Conservation (phyloP, 2,797 vertebrate species). For the Diglossa cyanea region DNA sequence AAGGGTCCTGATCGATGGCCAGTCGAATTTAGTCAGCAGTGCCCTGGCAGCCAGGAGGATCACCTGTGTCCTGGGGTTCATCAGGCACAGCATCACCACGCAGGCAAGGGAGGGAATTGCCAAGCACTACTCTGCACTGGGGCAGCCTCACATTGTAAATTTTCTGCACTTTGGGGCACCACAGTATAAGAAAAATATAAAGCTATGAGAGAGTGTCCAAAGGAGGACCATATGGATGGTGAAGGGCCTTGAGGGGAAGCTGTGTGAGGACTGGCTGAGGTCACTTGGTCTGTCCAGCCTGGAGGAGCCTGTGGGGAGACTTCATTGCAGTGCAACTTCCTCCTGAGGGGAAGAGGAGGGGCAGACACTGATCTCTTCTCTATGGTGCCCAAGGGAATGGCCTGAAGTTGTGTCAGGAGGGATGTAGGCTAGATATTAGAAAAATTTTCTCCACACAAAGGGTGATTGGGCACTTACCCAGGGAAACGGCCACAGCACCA, state of each 20-base stretch:
- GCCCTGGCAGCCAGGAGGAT: neutral
- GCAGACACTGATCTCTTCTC: neutral
- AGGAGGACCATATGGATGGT: fast-evolving
- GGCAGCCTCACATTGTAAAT: neutral
- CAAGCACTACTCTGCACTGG: fast-evolving
- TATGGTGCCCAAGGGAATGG: neutral
- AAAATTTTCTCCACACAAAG: neutral
- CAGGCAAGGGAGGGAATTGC: fast-evolving
- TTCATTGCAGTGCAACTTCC: fast-evolving
- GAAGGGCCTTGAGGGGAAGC: neutral
- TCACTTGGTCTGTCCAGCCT: neutral
- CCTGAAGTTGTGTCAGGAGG: neutral
- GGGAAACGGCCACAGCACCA: neutral
- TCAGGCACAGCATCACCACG: neutral
- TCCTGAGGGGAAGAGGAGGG: fast-evolving
- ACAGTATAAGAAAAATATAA: neutral
- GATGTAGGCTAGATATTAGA: neutral
- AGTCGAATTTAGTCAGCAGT: fast-evolving
- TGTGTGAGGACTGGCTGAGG: fast-evolving
- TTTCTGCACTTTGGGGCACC: neutral
- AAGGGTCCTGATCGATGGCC: fast-evolving
- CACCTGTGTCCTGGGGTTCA: fast-evolving
- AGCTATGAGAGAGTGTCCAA: neutral
- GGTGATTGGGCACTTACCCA: neutral
- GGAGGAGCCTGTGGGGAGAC: neutral